Conservation (phyloP, 2,888 invertebrate species). For the Troides helena region DNA sequence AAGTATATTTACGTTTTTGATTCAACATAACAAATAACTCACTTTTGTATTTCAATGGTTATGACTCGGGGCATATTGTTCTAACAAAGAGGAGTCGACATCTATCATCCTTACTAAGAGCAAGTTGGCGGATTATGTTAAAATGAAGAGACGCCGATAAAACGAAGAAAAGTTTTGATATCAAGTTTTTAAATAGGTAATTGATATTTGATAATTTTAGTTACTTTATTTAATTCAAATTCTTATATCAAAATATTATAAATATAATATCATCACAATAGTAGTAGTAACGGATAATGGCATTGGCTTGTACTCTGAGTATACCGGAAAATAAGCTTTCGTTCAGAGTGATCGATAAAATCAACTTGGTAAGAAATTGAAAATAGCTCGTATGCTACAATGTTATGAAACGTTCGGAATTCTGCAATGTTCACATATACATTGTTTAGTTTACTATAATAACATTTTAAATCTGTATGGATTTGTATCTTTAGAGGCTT, state of each 20-base stretch:
- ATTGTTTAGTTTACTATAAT: not conserved
- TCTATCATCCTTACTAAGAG: no score
- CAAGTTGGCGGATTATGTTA: no score
- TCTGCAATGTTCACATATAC: not conserved
- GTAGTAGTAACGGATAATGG: not conserved
- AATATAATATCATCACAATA: not conserved
- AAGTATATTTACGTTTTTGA: no score
- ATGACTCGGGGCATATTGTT: no score
- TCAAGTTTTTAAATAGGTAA: no score
- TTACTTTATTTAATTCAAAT: not conserved
- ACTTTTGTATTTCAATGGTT: no score
- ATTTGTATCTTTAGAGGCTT: not conserved
- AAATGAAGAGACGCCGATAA: no score
- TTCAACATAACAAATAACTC: no score
- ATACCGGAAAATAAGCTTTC: not conserved
- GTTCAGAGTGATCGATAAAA: not conserved
- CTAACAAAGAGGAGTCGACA: no score
- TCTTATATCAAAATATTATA: not conserved
- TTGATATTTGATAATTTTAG: no score
- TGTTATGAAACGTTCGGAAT: not conserved
- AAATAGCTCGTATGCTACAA: not conserved
- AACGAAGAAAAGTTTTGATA: no score
- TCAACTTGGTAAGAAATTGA: not conserved
- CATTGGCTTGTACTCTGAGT: not conserved
- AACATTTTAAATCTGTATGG: not conserved